Conservation (phyloP, 1,140 invertebrate species). For the Polypedilum vanderplanki region DNA sequence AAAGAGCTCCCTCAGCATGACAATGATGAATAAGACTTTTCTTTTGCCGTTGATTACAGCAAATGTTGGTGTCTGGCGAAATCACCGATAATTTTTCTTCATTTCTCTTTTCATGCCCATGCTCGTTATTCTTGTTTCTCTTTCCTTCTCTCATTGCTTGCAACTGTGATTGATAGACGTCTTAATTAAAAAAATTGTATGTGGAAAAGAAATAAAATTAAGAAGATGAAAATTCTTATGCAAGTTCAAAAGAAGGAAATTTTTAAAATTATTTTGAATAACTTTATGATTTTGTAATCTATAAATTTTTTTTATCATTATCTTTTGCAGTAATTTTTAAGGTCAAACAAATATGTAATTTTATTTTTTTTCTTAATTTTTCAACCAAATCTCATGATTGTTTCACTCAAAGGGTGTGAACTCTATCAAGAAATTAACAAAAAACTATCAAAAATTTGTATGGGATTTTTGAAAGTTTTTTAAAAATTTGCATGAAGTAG, state of each 20-base stretch:
- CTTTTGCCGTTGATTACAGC: slow-evolving; percentile 3
- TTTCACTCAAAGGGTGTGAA: too few species aligned
- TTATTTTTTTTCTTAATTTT: too few species aligned
- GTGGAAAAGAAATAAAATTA: not conserved
- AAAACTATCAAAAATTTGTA: too few species aligned
- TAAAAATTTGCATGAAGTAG: too few species aligned
- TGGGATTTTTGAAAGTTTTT: too few species aligned
- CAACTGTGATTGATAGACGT: slow-evolving; percentile 25
- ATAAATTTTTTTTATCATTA: too few species aligned
- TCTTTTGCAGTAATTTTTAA: too few species aligned
- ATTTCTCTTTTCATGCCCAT: not conserved
- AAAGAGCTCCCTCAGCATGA: slow-evolving; percentile 7
- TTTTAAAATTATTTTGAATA: too few species aligned
- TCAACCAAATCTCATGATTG: too few species aligned
- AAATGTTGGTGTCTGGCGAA: not conserved
- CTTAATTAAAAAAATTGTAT: slow-evolving; percentile 26
- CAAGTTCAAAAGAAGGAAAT: not conserved
- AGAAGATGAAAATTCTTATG: not conserved
- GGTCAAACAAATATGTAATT: too few species aligned
- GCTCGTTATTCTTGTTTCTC: not conserved
- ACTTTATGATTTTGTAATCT: too few species aligned
- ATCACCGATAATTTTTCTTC: slow-evolving; percentile 26
- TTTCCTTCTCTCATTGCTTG: not conserved
- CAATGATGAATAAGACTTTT: slow-evolving; percentile 27
- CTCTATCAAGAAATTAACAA: too few species aligned